Base-by-base conservation (phyloP, 1,140 invertebrate species). In the Tetramorium parvispinum region DNA sequence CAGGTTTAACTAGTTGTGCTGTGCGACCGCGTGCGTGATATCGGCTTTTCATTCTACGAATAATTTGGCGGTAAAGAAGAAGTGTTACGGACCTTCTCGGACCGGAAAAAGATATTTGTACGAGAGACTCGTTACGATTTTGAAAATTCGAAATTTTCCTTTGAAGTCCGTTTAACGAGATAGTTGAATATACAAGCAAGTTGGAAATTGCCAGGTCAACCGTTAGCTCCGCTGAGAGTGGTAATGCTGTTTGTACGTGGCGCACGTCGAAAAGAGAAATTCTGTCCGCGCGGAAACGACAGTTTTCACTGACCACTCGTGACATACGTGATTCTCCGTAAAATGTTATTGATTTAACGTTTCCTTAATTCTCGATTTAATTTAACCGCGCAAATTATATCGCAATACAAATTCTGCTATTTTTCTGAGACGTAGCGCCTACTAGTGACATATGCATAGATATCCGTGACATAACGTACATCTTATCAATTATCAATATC, bases 81-180 rank as follows among this genome's bases (percentile, higher is more conserved):
- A 49, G n/a, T 27, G n/a, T 40, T 21, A 68, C n/a, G 7, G 7
- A 55, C 3, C 8, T 6, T 53, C 55, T 11, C 16, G 61, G 2
- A 51, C 18, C 51, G 51, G 51, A 21, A 40, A 27, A 27, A 43
- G 8, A 21, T 65, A 70, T 8, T 51, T 18, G 21, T 37, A 21
- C 27, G 77, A 55, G n/a, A 49, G 21, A 43, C 49, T 55, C 46
- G 21, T 68, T 46, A 16, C 46, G 51, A 46, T 73, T 46, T 37
- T 13, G 40, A 59, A 18, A 59, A 11, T 49, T 49, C 32, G 18
- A 21, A 63, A 61, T 83, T 59, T 59, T 8, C 27, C 40, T 73
- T 83, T 83, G 53, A 83, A 59, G 77, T 49, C 24, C 53, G 79
- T 13, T 73, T 83, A 83, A 83, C 68, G 79, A 83, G 79, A 49